Evolutionary conservation across 1,140 invertebrate genomes (phyloP).

Genomic region (Cheumatopsyche charites): DNA sequence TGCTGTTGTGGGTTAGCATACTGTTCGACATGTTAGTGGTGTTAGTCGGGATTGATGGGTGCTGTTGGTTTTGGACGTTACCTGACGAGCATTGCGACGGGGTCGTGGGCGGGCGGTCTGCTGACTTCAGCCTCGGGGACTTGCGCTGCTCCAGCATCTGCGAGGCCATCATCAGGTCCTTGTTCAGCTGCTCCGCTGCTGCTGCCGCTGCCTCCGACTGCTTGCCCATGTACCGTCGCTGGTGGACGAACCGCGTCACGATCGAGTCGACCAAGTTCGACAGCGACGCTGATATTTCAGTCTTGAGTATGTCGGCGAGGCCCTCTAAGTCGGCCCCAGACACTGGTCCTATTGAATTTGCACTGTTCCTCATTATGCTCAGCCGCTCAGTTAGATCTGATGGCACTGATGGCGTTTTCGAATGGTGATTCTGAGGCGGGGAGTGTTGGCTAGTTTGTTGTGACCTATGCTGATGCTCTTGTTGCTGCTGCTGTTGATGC

Average conservation of each 20-base stretch:
- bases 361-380: slow-evolving; percentile 68
- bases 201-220: slow-evolving; percentile 75
- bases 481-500: slow-evolving; percentile 61
- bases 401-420: slow-evolving; percentile 62
- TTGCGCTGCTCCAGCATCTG: slow-evolving; percentile 83
- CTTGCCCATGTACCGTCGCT: slow-evolving; percentile 75
- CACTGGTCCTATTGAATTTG: slow-evolving; percentile 66
- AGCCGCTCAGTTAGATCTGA: slow-evolving; percentile 68
- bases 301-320: slow-evolving; percentile 86
- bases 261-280: slow-evolving; percentile 88
- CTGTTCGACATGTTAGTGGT: slow-evolving; percentile 53
- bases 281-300: slow-evolving; percentile 84
- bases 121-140: slow-evolving; percentile 79
- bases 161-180: slow-evolving; percentile 77
- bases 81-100: slow-evolving; percentile 60
- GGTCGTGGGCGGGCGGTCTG: slow-evolving; percentile 67
- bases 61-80: slow-evolving; percentile 64
- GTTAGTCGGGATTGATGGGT: slow-evolving; percentile 51
- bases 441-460: slow-evolving; percentile 55
- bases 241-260: slow-evolving; percentile 82
- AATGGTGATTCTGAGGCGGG: slow-evolving; percentile 54
- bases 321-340: slow-evolving; percentile 82
- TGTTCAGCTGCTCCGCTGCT: slow-evolving; percentile 80
- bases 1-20: slow-evolving; percentile 46
- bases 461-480: slow-evolving; percentile 61